Base-by-base conservation (phyloP, 2,888 invertebrate species). In the Aspidiotus rigidus region DNA sequence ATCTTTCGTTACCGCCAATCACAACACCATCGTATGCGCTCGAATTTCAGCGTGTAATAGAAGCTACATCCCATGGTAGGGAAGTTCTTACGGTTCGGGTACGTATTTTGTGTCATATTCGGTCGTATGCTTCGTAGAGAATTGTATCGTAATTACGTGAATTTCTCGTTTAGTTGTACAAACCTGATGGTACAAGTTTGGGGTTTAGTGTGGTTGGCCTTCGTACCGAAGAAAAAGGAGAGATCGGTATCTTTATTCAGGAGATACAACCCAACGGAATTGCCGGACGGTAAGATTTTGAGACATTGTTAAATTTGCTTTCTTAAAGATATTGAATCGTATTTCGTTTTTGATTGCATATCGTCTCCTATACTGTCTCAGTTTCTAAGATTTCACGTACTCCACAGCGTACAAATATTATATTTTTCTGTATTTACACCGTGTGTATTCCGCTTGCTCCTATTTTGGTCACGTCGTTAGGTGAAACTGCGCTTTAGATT, bases 181-280 rank as follows among this genome's bases (percentile, higher is more conserved):
- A 85, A 76, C 83, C 84, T 1, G 85, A 85, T 77, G 84, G 80
- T 72, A 81, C 78, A 76, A 90, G 87, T 76, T 83, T 86, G 74
- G 89, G 85, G 72, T 89, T 88, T 83, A 86, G 83, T 78, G 85
- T 84, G 73, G 84, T 82, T 75, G 88, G 81, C 7, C 78, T 85
- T 64, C 80, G 82, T 70, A 82, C 81, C 73, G 84, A 85, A 74
- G 82, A 83, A 73, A 80, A 82, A 73, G 84, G 83, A n/a, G 85
- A 85, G 73, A 78, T 85, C 16, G 85, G 86, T 28, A 86, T 86
- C 74, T 86, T 84, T 76, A 81, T 86, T 11, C 84, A 86, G 77
- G 84, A 85, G 74, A 84, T 86, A 72, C 85, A 85, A 75, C 81
- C 82, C 0, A 81, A 80, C 72, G 85, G 86, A 56, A 83, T 85